phyloP scores from a whole-genome alignment of 2,113 vertebrate genomes.

The Bungarus multicinctus region DNA sequence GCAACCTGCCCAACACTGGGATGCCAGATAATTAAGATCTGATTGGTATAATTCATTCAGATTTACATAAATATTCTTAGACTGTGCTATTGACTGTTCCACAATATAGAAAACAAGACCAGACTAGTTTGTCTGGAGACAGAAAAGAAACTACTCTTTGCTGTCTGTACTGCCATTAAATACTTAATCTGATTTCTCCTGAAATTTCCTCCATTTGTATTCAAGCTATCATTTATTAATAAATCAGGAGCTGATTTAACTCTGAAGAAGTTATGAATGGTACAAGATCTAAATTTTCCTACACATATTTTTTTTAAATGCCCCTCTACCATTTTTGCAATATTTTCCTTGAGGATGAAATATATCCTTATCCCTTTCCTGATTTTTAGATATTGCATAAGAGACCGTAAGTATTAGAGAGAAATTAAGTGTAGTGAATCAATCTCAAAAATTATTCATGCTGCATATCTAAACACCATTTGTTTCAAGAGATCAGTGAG shows the following conservation, averaged over 20 bases:
- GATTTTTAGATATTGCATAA: background rate
- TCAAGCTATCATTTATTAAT: background rate
- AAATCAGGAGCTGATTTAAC: background rate
- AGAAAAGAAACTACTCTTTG: background rate
- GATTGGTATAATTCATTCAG: background rate
- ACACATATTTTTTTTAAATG: background rate
- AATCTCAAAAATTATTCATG: background rate
- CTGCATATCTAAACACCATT: background rate
- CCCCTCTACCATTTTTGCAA: background rate
- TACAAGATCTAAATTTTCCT: background rate
- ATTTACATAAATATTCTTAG: background rate
- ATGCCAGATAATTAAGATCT: background rate
- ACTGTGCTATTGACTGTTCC: background rate
- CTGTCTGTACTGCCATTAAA: background rate
- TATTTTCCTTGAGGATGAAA: background rate
- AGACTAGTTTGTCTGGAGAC: background rate
- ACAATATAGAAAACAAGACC: background rate
- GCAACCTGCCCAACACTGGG: background rate
- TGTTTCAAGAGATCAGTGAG: background rate
- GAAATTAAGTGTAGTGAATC: background rate
- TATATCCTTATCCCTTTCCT: background rate
- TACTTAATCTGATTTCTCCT: background rate
- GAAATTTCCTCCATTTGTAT: background rate
- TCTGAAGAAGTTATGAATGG: background rate
- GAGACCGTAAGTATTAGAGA: background rate